phyloP scores from a whole-genome alignment of 2,113 vertebrate species.

The Cyprichromis sp. region DNA sequence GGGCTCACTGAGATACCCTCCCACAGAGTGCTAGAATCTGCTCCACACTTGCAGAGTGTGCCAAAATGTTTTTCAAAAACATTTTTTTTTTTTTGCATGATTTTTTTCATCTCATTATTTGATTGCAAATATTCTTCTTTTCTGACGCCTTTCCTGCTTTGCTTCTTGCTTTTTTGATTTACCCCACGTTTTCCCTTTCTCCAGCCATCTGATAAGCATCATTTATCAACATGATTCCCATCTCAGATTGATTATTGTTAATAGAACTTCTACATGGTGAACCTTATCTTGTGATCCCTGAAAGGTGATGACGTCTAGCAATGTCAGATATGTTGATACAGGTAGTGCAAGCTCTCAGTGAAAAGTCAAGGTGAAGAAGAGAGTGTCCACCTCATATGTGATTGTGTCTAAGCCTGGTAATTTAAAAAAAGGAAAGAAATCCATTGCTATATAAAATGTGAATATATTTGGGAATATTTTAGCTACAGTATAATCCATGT shows the following conservation, averaged over 20 bases:
- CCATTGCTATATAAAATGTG: neutral
- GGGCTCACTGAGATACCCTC: neutral
- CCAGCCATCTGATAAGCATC: conserved; percentile 7
- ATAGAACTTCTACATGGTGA: conserved; percentile 9
- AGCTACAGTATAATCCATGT: neutral
- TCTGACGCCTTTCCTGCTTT: neutral
- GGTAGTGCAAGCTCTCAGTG: neutral
- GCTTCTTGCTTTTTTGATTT: neutral
- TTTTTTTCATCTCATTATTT: neutral
- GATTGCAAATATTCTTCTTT: neutral
- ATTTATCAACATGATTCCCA: conserved; percentile 28
- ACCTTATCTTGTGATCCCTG: conserved; percentile 43
- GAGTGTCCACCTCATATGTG: neutral
- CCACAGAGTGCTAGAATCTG: neutral
- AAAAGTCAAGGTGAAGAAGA: conserved; percentile 5
- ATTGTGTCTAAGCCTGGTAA: neutral
- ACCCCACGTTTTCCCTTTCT: neutral
- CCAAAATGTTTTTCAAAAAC: neutral
- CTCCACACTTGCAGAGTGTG: neutral
- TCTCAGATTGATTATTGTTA: conserved; percentile 45
- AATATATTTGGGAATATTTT: neutral
- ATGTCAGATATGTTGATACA: neutral
- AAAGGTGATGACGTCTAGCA: conserved; percentile 28
- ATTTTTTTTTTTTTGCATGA: neutral
- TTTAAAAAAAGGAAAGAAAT: neutral